Conservation (phyloP, 2,888 invertebrate genomes). For the Papilio protenor region DNA sequence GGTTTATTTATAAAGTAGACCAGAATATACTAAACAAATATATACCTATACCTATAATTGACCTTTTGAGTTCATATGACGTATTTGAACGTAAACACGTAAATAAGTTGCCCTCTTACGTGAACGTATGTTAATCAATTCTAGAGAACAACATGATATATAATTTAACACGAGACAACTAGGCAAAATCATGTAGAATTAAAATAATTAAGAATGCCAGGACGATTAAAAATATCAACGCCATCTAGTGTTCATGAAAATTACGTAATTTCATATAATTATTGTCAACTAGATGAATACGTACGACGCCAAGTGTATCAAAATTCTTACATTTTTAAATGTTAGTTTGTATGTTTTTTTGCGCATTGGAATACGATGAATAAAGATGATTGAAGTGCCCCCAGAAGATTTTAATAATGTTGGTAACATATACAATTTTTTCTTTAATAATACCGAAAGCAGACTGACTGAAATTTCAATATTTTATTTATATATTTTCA, state of each 20-base stretch:
- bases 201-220: not conserved
- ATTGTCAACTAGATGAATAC: not conserved
- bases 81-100: not conserved
- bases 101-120: not conserved
- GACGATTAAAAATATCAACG: not conserved
- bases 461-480: too few relatives aligned
- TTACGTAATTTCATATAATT: not conserved
- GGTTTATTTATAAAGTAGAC: not conserved
- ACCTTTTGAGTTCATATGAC: conserved; percentile 6
- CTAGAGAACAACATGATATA: not conserved
- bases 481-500: too few relatives aligned
- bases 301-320: not conserved
- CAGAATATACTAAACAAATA: not conserved
- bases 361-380: too few relatives aligned
- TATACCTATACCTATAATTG: not conserved
- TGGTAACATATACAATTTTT: too few relatives aligned
- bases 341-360: too few relatives aligned
- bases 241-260: not conserved
- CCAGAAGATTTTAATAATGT: too few relatives aligned
- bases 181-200: not conserved
- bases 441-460: too few relatives aligned
- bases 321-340: too few relatives aligned
- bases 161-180: not conserved
- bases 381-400: too few relatives aligned
- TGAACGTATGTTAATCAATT: conserved; percentile 3